Percentiles rank a stretch among this genome's conserved stretches.
These are phyloP conservation scores for Phacellophora camtschatica DNA, from an alignment of 30 jellyfish, hydroid and myxozoan genomes.

Conservation along the genomic window DNA sequence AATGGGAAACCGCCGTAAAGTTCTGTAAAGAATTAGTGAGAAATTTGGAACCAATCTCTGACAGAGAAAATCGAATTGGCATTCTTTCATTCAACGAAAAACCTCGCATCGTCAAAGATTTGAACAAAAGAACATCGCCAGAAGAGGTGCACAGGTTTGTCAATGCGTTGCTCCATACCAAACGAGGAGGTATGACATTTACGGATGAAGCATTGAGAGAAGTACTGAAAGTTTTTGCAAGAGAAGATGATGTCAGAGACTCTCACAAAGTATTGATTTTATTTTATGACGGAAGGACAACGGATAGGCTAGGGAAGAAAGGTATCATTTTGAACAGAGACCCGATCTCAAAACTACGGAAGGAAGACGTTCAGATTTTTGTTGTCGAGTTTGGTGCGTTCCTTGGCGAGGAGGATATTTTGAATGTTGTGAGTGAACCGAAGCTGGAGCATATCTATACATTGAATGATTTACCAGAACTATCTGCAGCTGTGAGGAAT, in stretches of 20 bases:
- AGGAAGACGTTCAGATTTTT: constrained; percentile 42
- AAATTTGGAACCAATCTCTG: constrained; percentile 45
- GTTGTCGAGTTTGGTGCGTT: constrained; percentile 61
- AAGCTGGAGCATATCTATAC: constrained; percentile 62
- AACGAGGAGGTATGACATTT: constrained; percentile 52
- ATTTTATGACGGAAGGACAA: constrained; percentile 59
- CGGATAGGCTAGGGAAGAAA: constrained; percentile 57
- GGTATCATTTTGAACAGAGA: constrained; percentile 36
- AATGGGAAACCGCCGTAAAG: constrained; percentile 42
- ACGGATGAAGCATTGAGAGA: constrained; percentile 64
- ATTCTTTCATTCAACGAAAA: constrained; percentile 43
- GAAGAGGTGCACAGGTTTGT: constrained; percentile 12
- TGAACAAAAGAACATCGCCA: not conserved
- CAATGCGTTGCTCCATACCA: constrained; percentile 5
- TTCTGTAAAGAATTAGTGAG: constrained; percentile 41
- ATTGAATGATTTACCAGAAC: constrained; percentile 62
- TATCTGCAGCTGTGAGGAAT: constrained; percentile 20
- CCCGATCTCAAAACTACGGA: constrained; percentile 2
- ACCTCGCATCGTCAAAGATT: constrained; percentile 45
- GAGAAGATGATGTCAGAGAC: constrained; percentile 38
- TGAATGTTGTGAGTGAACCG: constrained; percentile 60
- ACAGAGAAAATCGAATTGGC: constrained; percentile 48
- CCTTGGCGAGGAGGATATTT: constrained; percentile 55
- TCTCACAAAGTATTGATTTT: constrained; percentile 47
- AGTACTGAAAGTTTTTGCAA: constrained; percentile 6